Evolutionary conservation across 2,113 vertebrate genomes (phyloP).

Genomic region (Galeopterus variegatus): DNA sequence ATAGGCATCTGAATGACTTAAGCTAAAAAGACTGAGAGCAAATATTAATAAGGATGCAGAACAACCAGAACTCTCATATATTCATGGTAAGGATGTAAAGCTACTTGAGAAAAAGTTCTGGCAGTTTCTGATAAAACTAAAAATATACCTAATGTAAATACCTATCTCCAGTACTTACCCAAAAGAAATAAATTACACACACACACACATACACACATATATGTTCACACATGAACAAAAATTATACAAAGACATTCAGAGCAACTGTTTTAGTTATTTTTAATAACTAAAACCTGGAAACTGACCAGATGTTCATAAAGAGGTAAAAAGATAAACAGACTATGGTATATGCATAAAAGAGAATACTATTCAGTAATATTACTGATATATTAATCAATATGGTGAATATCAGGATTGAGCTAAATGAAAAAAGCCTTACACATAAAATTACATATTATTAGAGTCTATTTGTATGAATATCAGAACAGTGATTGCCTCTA

Average conservation of each 20-base stretch:
- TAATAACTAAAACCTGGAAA: background rate
- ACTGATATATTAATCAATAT: background rate
- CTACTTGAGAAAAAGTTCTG: background rate
- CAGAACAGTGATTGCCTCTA: background rate
- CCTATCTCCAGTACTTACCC: background rate
- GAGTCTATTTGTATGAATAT: background rate
- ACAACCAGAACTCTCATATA: background rate
- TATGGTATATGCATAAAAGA: background rate
- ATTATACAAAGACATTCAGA: background rate
- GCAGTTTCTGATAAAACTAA: background rate
- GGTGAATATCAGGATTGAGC: background rate
- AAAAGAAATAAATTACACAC: background rate
- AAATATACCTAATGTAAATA: background rate
- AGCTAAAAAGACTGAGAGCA: background rate
- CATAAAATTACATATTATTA: rapidly evolving
- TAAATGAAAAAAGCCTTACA: background rate
- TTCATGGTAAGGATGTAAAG: background rate
- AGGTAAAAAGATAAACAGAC: background rate
- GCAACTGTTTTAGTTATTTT: background rate
- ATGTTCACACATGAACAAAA: background rate
- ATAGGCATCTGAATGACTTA: background rate
- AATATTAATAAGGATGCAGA: background rate
- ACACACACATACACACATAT: background rate
- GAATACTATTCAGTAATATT: background rate
- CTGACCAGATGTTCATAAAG: background rate